A percentile compares a stretch with the other conserved stretches of the same genome.
Conservation (phyloP, 2,113 vertebrate genomes). For the Chlorodrepanis virens region DNA sequence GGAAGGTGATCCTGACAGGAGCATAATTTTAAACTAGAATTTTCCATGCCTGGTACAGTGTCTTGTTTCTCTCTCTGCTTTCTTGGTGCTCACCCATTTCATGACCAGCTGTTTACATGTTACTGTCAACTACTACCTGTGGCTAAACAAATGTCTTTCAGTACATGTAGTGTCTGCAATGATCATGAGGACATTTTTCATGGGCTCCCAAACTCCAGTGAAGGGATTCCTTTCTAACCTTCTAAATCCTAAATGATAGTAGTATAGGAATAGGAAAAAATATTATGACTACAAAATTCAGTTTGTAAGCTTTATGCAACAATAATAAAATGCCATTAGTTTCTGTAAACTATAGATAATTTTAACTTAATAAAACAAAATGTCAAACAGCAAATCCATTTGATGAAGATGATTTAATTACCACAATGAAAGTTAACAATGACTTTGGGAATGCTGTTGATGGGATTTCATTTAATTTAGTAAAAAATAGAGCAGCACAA, state of each 20-base stretch:
- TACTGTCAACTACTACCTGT: neutral
- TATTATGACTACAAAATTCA: neutral
- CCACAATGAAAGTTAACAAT: neutral
- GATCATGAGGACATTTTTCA: neutral
- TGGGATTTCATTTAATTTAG: neutral
- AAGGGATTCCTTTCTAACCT: neutral
- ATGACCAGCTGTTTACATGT: neutral
- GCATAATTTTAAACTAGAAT: neutral
- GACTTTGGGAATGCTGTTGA: neutral
- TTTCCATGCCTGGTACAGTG: neutral
- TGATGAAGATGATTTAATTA: neutral
- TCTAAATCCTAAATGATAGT: neutral
- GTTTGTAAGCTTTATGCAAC: neutral
- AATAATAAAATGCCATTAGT: neutral
- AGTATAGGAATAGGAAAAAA: neutral
- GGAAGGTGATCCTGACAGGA: neutral
- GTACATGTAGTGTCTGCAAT: neutral
- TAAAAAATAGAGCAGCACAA: neutral
- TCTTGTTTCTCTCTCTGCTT: neutral
- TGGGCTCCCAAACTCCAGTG: neutral
- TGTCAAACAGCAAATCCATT: neutral
- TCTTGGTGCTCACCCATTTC: neutral
- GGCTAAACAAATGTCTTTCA: neutral
- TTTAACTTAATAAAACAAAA: neutral
- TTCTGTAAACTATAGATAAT: neutral